Evolutionary conservation across 2,797 vertebrate species (phyloP).

Genomic region (Sebastolobus altivelis): DNA sequence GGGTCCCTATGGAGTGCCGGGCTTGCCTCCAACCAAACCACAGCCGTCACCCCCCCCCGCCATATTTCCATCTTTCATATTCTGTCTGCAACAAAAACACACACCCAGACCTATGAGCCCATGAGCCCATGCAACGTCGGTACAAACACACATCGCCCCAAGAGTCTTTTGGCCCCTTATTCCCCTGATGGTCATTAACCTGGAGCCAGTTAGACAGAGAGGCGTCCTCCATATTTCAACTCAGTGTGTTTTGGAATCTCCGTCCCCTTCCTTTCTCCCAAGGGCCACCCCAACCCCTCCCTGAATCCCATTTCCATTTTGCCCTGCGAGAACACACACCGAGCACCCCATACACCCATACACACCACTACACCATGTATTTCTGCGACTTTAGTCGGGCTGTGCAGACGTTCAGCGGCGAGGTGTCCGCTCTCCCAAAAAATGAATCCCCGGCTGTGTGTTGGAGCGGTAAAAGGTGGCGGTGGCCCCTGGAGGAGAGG

Average conservation of each 20-base stretch:
- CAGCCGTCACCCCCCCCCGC: slow-evolving; percentile 44
- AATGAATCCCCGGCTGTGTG: slow-evolving; percentile 63
- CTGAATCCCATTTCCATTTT: slow-evolving; percentile 52
- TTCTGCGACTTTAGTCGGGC: slow-evolving; percentile 40
- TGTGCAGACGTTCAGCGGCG: slow-evolving; percentile 44
- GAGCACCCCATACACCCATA: slow-evolving; percentile 25
- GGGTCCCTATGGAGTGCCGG: slow-evolving; percentile 73
- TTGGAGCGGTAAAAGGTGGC: slow-evolving; percentile 74
- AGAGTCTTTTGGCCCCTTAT: slow-evolving; percentile 65
- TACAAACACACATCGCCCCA: slow-evolving; percentile 45
- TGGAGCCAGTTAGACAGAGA: slow-evolving; percentile 69
- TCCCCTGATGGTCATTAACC: slow-evolving; percentile 83
- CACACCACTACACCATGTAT: slow-evolving; percentile 32
- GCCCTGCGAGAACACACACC: slow-evolving; percentile 45
- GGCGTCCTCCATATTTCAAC: slow-evolving; percentile 74
- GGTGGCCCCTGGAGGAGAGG: slow-evolving; percentile 80
- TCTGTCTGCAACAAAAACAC: slow-evolving; percentile 64
- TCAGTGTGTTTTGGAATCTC: slow-evolving; percentile 64
- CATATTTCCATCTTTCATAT: slow-evolving; percentile 69
- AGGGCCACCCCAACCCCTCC: slow-evolving; percentile 25
- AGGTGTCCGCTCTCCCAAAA: slow-evolving; percentile 51
- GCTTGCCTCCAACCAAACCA: slow-evolving; percentile 75
- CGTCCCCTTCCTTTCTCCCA: slow-evolving; percentile 46
- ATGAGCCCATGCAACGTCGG: slow-evolving; percentile 8
- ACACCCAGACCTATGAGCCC: slow-evolving; percentile 29